phyloP scores from a whole-genome alignment of 2,113 vertebrate species.

The Pedionomus torquatus region DNA sequence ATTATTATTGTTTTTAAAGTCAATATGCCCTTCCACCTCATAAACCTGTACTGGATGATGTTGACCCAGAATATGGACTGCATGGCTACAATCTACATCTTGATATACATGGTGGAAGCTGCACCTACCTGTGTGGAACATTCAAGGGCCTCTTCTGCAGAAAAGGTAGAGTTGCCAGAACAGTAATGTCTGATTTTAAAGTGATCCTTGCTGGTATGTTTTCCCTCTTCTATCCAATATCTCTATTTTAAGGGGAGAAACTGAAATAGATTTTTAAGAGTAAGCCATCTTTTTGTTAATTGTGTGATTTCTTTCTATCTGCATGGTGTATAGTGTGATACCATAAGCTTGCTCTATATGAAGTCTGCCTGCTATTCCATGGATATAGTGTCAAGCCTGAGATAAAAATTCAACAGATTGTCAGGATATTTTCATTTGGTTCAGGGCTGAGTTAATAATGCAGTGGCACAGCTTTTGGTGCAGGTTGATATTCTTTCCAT shows the following conservation, averaged over 20 bases:
- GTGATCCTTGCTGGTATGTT: neutral
- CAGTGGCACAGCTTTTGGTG: neutral
- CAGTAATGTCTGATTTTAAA: neutral
- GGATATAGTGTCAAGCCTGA: neutral
- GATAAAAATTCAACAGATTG: neutral
- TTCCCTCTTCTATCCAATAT: neutral
- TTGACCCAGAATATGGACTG: slow-evolving; percentile 85
- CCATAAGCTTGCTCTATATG: neutral
- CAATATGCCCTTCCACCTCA: slow-evolving; percentile 61
- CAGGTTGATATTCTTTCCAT: neutral
- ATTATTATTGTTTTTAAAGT: slow-evolving; percentile 53
- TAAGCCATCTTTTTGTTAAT: neutral
- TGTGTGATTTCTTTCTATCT: neutral
- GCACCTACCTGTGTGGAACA: slow-evolving; percentile 77
- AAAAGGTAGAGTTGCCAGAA: slow-evolving; percentile 78
- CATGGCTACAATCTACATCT: slow-evolving; percentile 86
- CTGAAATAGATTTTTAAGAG: neutral
- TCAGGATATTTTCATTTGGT: neutral
- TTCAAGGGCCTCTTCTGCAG: slow-evolving; percentile 82
- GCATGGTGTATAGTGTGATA: rapidly evolving
- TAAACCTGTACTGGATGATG: slow-evolving; percentile 77
- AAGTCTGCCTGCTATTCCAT: neutral
- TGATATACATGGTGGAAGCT: slow-evolving; percentile 77
- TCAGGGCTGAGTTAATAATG: neutral
- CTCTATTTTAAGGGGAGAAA: neutral